Evolutionary conservation across 2,113 vertebrate genomes (phyloP).

Genomic region (Atherinomorus stipes): DNA sequence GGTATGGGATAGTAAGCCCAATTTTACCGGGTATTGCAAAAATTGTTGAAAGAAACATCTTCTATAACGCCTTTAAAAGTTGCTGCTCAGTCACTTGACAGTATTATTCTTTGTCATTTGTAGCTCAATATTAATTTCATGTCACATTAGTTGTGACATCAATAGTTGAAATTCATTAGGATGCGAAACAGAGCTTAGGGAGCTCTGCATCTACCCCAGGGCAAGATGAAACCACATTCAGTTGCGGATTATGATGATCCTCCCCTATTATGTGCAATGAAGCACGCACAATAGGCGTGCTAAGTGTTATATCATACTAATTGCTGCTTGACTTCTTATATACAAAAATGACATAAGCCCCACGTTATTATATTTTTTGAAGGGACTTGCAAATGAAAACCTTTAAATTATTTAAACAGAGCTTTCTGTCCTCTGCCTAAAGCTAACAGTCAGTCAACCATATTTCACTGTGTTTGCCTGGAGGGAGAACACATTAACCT

Average conservation of each 20-base stretch:
- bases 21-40: too few species aligned
- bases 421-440: constrained; percentile 21
- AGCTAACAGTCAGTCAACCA: constrained; percentile 52
- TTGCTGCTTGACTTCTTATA: constrained; percentile 25
- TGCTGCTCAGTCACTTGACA: not conserved
- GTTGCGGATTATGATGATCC: constrained; percentile 19
- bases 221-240: constrained; percentile 19
- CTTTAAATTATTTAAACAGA: constrained; percentile 39
- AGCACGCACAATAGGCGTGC: constrained; percentile 4
- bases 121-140: not conserved
- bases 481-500: constrained; percentile 66
- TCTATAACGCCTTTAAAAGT: too few species aligned
- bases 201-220: constrained; percentile 3
- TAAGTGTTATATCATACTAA: constrained; percentile 27
- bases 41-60: too few species aligned
- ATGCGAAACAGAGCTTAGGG: constrained; percentile 28
- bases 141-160: constrained; percentile 14
- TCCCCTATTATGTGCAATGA: not conserved
- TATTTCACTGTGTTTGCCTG: constrained; percentile 63
- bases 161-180: constrained; percentile 8
- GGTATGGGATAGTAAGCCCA: too few species aligned
- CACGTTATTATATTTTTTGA: constrained; percentile 36
- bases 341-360: constrained; percentile 28
- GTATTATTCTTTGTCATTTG: not conserved
- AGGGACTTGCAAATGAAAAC: constrained; percentile 21